Evolutionary conservation across 2,797 vertebrate species (phyloP).

Genomic region (Sebastes kiyomatsui): DNA sequence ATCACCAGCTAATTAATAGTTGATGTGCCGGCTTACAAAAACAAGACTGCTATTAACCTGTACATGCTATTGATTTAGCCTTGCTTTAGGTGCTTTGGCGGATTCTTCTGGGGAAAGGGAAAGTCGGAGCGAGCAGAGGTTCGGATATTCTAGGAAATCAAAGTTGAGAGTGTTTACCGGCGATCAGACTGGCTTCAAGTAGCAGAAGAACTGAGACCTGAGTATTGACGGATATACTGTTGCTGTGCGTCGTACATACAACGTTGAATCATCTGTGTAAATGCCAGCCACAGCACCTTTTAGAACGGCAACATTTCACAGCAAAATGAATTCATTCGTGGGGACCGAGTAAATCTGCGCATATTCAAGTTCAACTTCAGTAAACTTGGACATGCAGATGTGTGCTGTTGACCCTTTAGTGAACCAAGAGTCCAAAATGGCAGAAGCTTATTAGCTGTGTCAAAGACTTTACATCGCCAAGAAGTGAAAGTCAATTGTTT

Average conservation of each 20-base stretch:
- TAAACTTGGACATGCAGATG: neutral
- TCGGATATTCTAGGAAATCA: constrained; percentile 12
- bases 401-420: neutral
- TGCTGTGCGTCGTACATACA: neutral
- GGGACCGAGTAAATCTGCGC: neutral
- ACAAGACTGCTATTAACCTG: constrained; percentile 84
- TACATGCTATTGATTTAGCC: constrained; percentile 83
- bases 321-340: neutral
- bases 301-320: neutral
- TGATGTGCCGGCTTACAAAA: constrained; percentile 86
- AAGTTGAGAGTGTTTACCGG: constrained; percentile 1
- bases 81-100: constrained; percentile 74
- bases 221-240: neutral
- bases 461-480: too few relatives aligned
- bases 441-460: neutral
- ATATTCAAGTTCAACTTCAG: neutral
- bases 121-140: neutral
- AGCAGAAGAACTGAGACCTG: neutral
- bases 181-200: neutral
- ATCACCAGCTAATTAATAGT: constrained; percentile 93
- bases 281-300: neutral
- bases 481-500: too few relatives aligned
- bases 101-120: constrained; percentile 29
- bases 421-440: neutral
- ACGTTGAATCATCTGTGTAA: neutral